A percentile compares a stretch with the other conserved stretches of the same genome.
Conservation (phyloP, 2,888 invertebrate genomes). For the Perizoma affinitatum region DNA sequence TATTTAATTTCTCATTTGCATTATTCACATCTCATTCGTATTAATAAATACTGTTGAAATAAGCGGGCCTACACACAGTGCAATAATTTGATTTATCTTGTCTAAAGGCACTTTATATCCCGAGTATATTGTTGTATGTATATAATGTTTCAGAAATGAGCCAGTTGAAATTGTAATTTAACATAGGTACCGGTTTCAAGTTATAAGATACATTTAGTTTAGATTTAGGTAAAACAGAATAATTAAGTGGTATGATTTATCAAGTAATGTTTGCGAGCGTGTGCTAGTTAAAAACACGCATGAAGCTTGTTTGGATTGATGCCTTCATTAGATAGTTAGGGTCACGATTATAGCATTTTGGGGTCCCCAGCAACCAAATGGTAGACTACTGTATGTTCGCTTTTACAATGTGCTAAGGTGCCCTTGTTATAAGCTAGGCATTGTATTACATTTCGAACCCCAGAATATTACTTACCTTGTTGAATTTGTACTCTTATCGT, state of each 20-base stretch:
- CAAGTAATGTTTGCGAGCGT: conserved; percentile 68
- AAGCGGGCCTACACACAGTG: conserved; percentile 39
- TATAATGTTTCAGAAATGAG: conserved; percentile 67
- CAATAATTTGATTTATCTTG: conserved; percentile 43
- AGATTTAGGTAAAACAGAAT: conserved; percentile 73
- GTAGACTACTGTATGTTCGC: conserved; percentile 5
- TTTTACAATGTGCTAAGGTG: conserved; percentile 17
- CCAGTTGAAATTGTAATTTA: conserved; percentile 49
- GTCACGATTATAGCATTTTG: conserved; percentile 45
- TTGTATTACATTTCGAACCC: conserved; percentile 22
- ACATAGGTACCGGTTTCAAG: conserved; percentile 23
- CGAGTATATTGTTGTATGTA: conserved; percentile 74
- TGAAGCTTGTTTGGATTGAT: conserved; percentile 60
- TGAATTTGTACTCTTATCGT: conserved; percentile 24
- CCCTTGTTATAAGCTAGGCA: conserved; percentile 26
- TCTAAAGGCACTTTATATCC: conserved; percentile 34
- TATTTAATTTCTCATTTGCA: conserved; percentile 20
- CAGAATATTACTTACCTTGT: conserved; percentile 21
- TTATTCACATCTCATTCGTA: conserved; percentile 19
- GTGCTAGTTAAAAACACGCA: conserved; percentile 62
- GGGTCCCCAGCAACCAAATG: conserved; percentile 34
- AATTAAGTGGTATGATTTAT: conserved; percentile 64
- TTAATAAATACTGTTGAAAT: conserved; percentile 17
- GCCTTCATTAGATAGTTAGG: conserved; percentile 71
- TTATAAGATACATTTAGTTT: conserved; percentile 55